These are phyloP conservation scores for Puffinus mauretanicus DNA, from an alignment of 2,113 vertebrate genomes.

Conservation along the genomic window DNA sequence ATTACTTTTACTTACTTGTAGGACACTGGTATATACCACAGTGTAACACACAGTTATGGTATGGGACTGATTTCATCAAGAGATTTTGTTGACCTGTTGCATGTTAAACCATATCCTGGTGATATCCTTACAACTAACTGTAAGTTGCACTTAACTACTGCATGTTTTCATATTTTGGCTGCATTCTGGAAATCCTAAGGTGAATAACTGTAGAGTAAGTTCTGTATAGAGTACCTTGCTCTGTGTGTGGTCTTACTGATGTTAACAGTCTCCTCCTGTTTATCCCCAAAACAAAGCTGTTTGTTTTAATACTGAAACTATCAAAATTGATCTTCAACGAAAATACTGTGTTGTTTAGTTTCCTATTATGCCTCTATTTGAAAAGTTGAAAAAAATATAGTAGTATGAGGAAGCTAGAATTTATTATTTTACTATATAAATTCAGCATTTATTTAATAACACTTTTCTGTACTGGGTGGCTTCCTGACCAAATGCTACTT, in stretches of 20 bases:
- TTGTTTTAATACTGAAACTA: not conserved
- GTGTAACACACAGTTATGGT: conserved; percentile 68
- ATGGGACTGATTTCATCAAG: conserved; percentile 70
- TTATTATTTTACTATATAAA: not conserved
- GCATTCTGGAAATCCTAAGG: not conserved
- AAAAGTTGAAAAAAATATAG: not conserved
- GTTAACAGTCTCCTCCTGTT: not conserved
- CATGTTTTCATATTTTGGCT: not conserved
- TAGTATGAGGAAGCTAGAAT: not conserved
- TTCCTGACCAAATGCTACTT: not conserved
- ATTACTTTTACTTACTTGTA: conserved; percentile 13
- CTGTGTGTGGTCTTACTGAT: no score
- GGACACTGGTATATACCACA: conserved; percentile 69
- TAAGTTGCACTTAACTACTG: conserved; percentile 25
- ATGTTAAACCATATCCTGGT: conserved; percentile 56
- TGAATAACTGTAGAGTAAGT: not conserved
- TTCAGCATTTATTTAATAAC: not conserved
- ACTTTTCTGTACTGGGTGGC: not conserved
- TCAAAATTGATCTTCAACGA: not conserved
- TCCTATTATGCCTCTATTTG: not conserved
- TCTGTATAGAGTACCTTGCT: not conserved
- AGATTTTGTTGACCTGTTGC: conserved; percentile 70
- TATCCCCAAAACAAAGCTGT: not conserved
- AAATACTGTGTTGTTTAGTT: not conserved
- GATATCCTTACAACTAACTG: conserved; percentile 66